Evolutionary conservation across 2,888 invertebrate species (phyloP), one percentile per base, ranked within the genome.

Genomic region (Dasypolia templi): DNA sequence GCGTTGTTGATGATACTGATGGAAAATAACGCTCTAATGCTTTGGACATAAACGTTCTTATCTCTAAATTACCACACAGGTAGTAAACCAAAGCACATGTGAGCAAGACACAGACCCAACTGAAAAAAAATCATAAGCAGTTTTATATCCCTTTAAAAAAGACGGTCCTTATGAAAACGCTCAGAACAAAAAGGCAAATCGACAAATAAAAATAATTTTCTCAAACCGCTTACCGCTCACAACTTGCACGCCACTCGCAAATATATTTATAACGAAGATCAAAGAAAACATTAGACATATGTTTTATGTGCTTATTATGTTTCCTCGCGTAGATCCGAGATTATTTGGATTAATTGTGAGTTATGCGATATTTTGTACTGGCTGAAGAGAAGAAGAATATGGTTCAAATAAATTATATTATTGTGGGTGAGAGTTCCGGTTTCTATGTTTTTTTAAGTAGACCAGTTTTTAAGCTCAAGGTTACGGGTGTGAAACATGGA

Each of bases 331-430:
- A 66, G 56, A 51, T 39, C 51, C 29, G 49, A 53, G 46, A 79
- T 83, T 83, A 81, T 81, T 83, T 83, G 53, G 61, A 79, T 83
- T 75, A 70, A 83, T 71, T 64, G 68, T 83, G 84, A 81, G 14
- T 83, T 75, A 83, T 70, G 63, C 7, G 56, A 62, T 82, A 53
- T 63, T 65, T 58, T 65, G 19, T 46, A 44, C 7, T 17, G 22
- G 39, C 7, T 68, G 67, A 77, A 11, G 22, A 63, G n/a, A 56
- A 63, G n/a, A 56, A 46, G 14, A 53, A 51, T 75, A 63, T 53
- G 66, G 62, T 42, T 11, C 26, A 2, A 49, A 75, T 74, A 74
- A 73, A 80, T 65, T 39, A 22, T 64, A 32, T 9, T 58, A 32
- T 44, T 59, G 22, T 59, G 14, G 58, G 39, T 19, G 6, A 0